Conservation (phyloP, 2,888 invertebrate genomes). For the Rugalucina vietnamica region DNA sequence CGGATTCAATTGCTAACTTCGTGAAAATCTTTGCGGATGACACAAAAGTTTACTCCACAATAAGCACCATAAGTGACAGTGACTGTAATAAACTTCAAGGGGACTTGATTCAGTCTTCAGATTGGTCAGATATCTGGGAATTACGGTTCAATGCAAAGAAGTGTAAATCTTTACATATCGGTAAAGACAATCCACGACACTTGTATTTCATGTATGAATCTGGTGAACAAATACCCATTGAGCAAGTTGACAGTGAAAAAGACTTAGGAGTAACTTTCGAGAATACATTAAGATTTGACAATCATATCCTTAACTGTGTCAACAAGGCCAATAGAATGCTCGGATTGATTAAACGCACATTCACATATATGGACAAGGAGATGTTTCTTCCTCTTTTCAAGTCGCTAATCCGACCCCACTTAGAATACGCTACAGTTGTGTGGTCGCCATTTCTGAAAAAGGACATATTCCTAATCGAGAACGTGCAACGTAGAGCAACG, state of each 20-base stretch:
- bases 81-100: background rate
- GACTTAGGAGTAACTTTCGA: conserved; percentile 1
- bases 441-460: background rate
- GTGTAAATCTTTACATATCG: background rate
- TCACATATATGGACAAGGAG: background rate
- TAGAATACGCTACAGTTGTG: too few species aligned
- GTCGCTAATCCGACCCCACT: background rate
- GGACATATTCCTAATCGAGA: background rate
- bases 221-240: background rate
- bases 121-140: background rate
- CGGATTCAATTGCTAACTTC: background rate
- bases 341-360: background rate
- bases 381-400: conserved; percentile 10
- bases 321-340: background rate
- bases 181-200: background rate
- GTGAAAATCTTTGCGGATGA: background rate
- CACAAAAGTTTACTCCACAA: background rate
- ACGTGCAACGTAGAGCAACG: too few species aligned
- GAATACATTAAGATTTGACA: background rate
- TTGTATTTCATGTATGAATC: background rate
- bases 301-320: background rate
- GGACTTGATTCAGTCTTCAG: background rate
- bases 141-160: background rate
- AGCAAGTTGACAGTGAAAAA: background rate
- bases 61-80: background rate